Percentiles rank a stretch among this genome's conserved stretches.
phyloP scores from a whole-genome alignment of 2,888 invertebrate species.

The Phasia obesa region DNA sequence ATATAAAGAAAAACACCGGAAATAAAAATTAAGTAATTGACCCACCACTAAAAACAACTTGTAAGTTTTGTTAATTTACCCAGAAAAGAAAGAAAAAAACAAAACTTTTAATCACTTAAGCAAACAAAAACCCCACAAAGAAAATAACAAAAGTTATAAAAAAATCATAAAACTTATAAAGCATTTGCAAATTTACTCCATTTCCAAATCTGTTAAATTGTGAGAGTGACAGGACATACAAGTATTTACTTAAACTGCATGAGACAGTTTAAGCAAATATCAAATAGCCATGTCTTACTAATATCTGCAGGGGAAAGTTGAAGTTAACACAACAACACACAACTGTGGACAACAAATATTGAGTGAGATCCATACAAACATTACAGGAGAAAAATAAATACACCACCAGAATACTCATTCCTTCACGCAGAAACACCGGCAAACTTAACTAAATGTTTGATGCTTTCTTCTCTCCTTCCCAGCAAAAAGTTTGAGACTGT shows the following conservation, averaged over 20 bases:
- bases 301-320: not conserved
- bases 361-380: conserved; percentile 14
- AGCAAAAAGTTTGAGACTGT: not conserved
- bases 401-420: not conserved
- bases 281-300: not conserved
- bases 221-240: conserved; percentile 22
- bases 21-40: conserved; percentile 43
- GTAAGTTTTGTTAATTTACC: not conserved
- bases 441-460: not conserved
- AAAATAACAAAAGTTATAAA: conserved; percentile 19
- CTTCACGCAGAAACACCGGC: not conserved
- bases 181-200: conserved; percentile 20
- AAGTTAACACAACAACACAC: conserved; percentile 1
- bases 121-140: conserved; percentile 39
- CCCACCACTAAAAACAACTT: not conserved
- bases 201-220: conserved; percentile 47
- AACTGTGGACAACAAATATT: conserved; percentile 21
- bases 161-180: conserved; percentile 9
- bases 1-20: not conserved
- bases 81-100: not conserved
- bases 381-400: conserved; percentile 12
- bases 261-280: conserved; percentile 25
- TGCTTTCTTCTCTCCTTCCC: not conserved
- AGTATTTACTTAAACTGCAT: conserved; percentile 26
- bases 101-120: conserved; percentile 51